Percentiles rank a stretch among this genome's conserved stretches.
Evolutionary conservation across 2,797 vertebrate genomes (phyloP).

Genomic region (Eulemur albifrons): DNA sequence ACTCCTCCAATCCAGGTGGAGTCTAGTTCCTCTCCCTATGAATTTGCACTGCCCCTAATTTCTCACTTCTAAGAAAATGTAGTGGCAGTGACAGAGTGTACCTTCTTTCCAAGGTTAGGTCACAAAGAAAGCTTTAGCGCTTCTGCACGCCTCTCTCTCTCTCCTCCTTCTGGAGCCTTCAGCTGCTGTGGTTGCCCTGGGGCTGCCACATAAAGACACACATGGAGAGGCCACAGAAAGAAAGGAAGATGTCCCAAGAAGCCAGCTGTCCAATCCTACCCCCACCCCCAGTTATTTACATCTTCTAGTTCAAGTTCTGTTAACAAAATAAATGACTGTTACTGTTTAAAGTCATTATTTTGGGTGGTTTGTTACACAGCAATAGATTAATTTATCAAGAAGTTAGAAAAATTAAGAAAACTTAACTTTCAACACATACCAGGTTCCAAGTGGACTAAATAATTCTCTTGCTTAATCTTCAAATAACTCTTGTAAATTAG

Average conservation of each 20-base stretch:
- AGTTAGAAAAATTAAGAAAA: slow-evolving; percentile 1
- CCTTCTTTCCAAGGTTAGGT: neutral
- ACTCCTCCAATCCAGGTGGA: neutral
- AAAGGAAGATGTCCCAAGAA: neutral
- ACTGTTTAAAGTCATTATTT: neutral
- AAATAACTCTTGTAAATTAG: neutral
- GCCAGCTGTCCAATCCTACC: neutral
- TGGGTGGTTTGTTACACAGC: neutral
- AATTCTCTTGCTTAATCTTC: neutral
- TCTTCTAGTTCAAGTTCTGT: neutral
- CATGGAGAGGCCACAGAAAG: neutral
- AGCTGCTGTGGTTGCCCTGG: neutral
- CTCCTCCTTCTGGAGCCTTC: neutral
- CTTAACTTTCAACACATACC: neutral
- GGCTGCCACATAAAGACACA: neutral
- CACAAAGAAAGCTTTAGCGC: neutral
- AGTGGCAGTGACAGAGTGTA: neutral
- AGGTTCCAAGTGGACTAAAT: neutral
- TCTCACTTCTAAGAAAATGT: slow-evolving; percentile 19
- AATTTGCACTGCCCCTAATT: neutral
- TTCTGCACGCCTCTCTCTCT: neutral
- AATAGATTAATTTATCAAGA: neutral
- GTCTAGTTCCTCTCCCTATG: neutral
- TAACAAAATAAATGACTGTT: neutral
- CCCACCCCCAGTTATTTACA: neutral